Conservation (phyloP, 2,113 vertebrate species). For the Caloenas nicobarica region DNA sequence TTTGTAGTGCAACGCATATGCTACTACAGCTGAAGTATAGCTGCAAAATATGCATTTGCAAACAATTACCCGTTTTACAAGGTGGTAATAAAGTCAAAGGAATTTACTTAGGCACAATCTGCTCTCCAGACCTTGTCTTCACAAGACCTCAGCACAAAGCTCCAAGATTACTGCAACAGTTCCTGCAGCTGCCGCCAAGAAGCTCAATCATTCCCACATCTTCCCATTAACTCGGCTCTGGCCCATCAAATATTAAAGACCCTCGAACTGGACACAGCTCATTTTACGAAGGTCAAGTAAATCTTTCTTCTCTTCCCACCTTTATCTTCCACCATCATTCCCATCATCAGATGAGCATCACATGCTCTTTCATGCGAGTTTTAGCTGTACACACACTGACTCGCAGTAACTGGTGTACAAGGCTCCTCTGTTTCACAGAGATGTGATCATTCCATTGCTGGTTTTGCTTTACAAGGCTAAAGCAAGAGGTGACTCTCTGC, state of each 20-base stretch:
- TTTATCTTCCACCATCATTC: neutral
- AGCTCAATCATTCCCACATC: neutral
- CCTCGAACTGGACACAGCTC: constrained; percentile 2
- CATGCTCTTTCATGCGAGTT: neutral
- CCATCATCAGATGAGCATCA: neutral
- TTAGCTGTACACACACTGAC: neutral
- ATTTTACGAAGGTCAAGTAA: neutral
- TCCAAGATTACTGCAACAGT: neutral
- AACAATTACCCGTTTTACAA: neutral
- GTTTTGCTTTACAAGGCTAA: neutral
- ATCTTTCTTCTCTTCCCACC: neutral
- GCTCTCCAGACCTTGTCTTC: constrained; percentile 23
- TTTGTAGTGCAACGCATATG: fast-evolving
- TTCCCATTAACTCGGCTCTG: constrained; percentile 14
- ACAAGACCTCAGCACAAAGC: neutral
- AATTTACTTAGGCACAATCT: neutral
- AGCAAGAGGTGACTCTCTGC: neutral
- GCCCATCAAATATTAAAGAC: constrained; percentile 40
- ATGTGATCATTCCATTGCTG: neutral
- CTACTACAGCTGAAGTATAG: neutral
- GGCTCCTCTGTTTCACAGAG: neutral
- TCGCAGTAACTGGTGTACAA: neutral
- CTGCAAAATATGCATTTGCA: neutral
- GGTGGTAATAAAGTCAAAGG: neutral
- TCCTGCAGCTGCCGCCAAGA: neutral